Conservation (phyloP, 2,113 vertebrate genomes). For the Odobenus rosmarus region DNA sequence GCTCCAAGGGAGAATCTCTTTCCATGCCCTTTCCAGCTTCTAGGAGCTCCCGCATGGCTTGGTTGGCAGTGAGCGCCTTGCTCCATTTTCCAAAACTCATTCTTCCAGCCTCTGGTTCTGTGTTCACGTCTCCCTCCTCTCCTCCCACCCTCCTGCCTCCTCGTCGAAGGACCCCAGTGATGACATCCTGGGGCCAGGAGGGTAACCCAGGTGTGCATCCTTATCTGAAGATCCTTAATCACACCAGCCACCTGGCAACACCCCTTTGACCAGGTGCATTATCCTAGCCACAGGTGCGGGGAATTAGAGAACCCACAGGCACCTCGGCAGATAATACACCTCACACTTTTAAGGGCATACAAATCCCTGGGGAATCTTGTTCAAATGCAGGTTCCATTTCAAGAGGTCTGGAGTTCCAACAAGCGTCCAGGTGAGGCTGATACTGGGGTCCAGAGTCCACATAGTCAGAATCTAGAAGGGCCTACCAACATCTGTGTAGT, state of each 20-base stretch:
- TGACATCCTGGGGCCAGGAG: background rate
- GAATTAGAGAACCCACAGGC: accelerated
- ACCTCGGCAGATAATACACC: background rate
- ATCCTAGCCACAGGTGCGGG: background rate
- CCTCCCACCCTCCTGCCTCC: background rate
- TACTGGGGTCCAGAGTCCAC: background rate
- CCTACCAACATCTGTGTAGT: accelerated
- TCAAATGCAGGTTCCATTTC: background rate
- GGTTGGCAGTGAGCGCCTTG: no score
- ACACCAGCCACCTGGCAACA: background rate
- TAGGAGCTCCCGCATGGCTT: background rate
- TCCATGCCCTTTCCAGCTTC: background rate
- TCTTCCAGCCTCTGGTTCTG: background rate
- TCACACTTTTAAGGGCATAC: background rate
- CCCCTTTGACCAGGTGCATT: background rate
- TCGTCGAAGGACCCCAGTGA: background rate
- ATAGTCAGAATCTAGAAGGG: background rate
- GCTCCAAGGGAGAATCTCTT: background rate
- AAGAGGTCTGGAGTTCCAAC: background rate
- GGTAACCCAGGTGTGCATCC: background rate
- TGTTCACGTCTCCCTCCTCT: background rate
- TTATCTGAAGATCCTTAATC: background rate
- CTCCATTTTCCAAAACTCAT: background rate
- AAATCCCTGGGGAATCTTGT: background rate
- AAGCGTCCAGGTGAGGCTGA: background rate